Evolutionary conservation across 2,113 vertebrate genomes (phyloP).

Genomic region (Garra rufa): DNA sequence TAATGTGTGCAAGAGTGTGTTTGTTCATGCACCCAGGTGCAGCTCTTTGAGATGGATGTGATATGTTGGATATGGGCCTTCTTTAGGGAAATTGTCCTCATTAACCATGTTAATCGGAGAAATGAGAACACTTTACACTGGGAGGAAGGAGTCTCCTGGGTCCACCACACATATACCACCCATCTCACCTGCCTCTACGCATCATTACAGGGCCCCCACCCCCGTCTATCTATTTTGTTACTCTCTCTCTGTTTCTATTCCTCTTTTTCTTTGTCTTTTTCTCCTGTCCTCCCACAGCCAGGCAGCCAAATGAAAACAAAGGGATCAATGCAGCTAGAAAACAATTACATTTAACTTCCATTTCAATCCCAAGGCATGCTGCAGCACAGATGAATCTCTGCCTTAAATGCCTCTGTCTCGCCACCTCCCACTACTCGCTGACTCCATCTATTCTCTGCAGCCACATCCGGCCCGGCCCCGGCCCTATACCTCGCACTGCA

Average conservation of each 20-base stretch:
- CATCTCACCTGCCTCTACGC: slow-evolving; percentile 48
- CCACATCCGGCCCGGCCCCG: slow-evolving; percentile 32
- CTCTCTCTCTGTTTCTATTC: not conserved
- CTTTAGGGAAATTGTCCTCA: slow-evolving; percentile 51
- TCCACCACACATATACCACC: not conserved
- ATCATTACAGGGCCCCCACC: slow-evolving; percentile 14
- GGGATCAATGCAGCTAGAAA: slow-evolving; percentile 65
- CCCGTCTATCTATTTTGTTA: not conserved
- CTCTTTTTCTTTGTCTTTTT: slow-evolving; percentile 24
- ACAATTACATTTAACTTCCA: slow-evolving; percentile 63
- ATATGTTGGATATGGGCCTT: slow-evolving; percentile 36
- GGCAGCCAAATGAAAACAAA: slow-evolving; percentile 47
- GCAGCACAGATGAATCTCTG: slow-evolving; percentile 50
- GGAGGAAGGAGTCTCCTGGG: slow-evolving; percentile 38
- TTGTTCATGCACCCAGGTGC: slow-evolving; percentile 20
- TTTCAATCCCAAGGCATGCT: slow-evolving; percentile 58
- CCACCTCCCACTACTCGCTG: slow-evolving; percentile 18
- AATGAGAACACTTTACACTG: slow-evolving; percentile 51
- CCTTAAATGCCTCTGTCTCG: slow-evolving; percentile 47
- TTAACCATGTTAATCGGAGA: slow-evolving; percentile 52
- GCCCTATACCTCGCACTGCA: slow-evolving; percentile 14
- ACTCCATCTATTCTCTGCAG: slow-evolving; percentile 37
- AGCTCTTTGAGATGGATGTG: slow-evolving; percentile 27
- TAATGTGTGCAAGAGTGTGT: slow-evolving; percentile 16
- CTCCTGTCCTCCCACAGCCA: slow-evolving; percentile 37